Base-by-base conservation (phyloP, 2,113 vertebrate species). In the Hydrolagus affinis region DNA sequence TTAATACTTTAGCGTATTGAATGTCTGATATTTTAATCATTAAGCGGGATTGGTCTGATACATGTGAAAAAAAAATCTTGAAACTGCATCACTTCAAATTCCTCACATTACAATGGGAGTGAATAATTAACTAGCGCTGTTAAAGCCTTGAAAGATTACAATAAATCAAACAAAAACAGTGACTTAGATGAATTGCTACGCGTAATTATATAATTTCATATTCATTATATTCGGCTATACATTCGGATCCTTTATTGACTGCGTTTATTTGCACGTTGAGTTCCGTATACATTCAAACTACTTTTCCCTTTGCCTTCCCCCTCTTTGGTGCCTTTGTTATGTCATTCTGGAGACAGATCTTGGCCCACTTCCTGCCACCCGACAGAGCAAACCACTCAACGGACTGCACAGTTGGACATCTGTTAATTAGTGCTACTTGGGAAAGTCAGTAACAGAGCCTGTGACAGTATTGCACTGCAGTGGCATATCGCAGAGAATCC, bases 361-460 rank as follows among this genome's bases (percentile, higher is more conserved):
- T 93, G 92, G 95, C 94, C 95, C 95, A 94, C 92, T 95, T 94
- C 94, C 93, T 98, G 97, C 97, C 97, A 98, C 94, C 93, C 92
- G 86, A 89, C 87, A 86, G 90, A 92, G 95, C 94, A 89, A 92
- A 87, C 92, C 70, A 89, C 92, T 93, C 95, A 92, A 90, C 91
- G 93, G 95, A 93, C 90, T 95, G 95, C 95, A 88, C 95, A 91
- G 95, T 95, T 93, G 96, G 97, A 97, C 94, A 94, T 95, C 93
- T 93, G 94, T 95, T 98, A 98, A 98, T 98, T 98, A 96, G 96
- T 87, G 94, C 94, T 92, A 92, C 94, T 95, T 91, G 93, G 94
- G 94, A 94, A 95, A 92, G 95, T 90, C 93, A 92, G 95, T 92
- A 94, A 87, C 92, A 89, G 91, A 91, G 93, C 91, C 92, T 89